Conservation (phyloP, 1,140 invertebrate genomes). For the Ctenoplectra terminalis region DNA sequence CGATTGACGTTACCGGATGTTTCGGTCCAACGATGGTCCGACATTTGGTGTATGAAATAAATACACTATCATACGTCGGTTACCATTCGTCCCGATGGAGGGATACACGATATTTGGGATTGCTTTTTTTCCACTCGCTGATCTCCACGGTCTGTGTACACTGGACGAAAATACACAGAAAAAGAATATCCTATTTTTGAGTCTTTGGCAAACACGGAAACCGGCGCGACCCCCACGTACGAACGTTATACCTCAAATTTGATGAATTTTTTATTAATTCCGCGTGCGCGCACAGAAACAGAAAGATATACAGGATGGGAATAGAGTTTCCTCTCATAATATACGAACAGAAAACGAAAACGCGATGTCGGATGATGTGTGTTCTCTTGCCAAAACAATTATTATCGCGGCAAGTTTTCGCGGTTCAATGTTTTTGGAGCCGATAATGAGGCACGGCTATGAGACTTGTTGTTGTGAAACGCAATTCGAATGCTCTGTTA, state of each 20-base stretch:
- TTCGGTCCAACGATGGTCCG: conserved; percentile 53
- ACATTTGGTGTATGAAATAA: conserved; percentile 69
- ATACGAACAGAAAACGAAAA: background rate
- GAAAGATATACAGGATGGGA: background rate
- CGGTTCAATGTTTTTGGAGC: background rate
- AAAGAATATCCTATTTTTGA: conserved; percentile 64
- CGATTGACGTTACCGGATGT: conserved; percentile 71
- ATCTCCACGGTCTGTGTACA: conserved; percentile 59
- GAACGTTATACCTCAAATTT: conserved; percentile 53
- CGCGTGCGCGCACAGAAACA: too few relatives aligned
- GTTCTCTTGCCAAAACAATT: conserved; percentile 8
- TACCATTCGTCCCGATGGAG: conserved; percentile 50
- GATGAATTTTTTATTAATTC: conserved; percentile 49
- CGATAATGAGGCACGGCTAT: conserved; percentile 25
- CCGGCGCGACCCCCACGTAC: background rate
- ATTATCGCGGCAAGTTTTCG: background rate
- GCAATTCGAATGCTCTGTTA: conserved; percentile 22
- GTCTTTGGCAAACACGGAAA: conserved; percentile 47
- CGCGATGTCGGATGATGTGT: background rate
- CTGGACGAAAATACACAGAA: conserved; percentile 58
- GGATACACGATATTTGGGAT: conserved; percentile 54
- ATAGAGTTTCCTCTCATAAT: too few relatives aligned
- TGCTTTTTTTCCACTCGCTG: conserved; percentile 63
- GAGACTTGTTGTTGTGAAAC: conserved; percentile 13
- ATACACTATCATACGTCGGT: conserved; percentile 64